A percentile compares a stretch with the other conserved stretches of the same genome.
phyloP scores from a whole-genome alignment of 2,888 invertebrate species.

The Andrena haemorrhoa region DNA sequence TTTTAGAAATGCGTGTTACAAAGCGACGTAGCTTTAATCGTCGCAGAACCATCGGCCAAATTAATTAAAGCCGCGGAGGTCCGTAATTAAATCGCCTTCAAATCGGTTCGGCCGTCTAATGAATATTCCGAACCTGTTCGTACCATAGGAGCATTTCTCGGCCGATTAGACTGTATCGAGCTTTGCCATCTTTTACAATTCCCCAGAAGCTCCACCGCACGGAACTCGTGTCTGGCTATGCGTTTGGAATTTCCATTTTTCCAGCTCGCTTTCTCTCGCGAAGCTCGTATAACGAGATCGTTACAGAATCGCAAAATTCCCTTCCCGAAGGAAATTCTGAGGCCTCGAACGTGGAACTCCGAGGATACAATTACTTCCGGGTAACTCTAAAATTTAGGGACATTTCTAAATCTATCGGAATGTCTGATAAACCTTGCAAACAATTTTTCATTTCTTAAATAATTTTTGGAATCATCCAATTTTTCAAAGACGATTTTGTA shows the following conservation, averaged over 20 bases:
- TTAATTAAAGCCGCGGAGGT: slow-evolving; percentile 79
- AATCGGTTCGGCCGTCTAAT: slow-evolving; percentile 79
- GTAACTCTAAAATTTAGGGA: not conserved
- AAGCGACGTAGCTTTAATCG: slow-evolving; percentile 74
- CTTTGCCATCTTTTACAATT: slow-evolving; percentile 63
- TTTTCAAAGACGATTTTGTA: not conserved
- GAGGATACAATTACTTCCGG: not conserved
- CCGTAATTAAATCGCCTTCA: slow-evolving; percentile 80
- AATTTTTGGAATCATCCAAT: not conserved
- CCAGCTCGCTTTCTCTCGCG: slow-evolving; percentile 5
- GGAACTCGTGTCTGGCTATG: not conserved
- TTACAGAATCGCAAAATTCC: slow-evolving; percentile 2
- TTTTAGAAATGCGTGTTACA: slow-evolving; percentile 27
- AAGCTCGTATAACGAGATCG: slow-evolving; percentile 14
- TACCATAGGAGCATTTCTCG: slow-evolving; percentile 66
- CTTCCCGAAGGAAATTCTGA: slow-evolving; percentile 1
- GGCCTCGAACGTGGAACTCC: not conserved
- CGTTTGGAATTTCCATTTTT: slow-evolving; percentile 37
- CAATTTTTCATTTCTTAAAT: not conserved
- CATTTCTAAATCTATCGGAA: not conserved
- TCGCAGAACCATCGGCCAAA: slow-evolving; percentile 79
- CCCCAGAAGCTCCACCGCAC: slow-evolving; percentile 25
- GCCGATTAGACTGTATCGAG: slow-evolving; percentile 67
- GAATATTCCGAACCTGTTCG: slow-evolving; percentile 78
- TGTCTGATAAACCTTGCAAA: not conserved